Conservation (phyloP, 2,113 vertebrate species). For the Eidolon helvum region DNA sequence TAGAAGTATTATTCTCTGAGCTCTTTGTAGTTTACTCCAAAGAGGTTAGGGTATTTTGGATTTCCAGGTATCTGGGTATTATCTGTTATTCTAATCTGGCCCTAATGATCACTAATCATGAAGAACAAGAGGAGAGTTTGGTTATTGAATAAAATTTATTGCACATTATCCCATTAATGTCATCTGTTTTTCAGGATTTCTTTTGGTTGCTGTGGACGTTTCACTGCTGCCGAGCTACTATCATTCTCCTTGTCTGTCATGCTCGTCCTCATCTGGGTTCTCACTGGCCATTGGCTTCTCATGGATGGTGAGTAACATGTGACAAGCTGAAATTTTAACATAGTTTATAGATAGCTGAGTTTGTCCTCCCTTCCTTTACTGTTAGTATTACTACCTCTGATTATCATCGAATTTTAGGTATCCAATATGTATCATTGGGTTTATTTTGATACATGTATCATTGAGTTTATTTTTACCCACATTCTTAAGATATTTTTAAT, state of each 20-base stretch:
- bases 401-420: not conserved
- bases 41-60: not conserved
- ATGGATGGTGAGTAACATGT: constrained; percentile 93
- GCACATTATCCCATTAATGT: not conserved
- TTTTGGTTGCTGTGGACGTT: constrained; percentile 98
- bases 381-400: not conserved
- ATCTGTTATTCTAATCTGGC: not conserved
- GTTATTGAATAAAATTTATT: constrained; percentile 26
- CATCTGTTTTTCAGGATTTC: constrained; percentile 91
- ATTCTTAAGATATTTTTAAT: not conserved
- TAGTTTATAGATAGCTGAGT: not conserved
- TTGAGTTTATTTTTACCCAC: not conserved
- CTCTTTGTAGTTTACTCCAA: not conserved
- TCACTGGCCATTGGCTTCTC: constrained; percentile 99
- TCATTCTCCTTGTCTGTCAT: constrained; percentile 97
- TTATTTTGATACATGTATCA: not conserved
- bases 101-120: not conserved
- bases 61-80: not conserved
- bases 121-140: constrained; percentile 15
- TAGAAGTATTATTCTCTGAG: not conserved
- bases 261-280: constrained; percentile 99
- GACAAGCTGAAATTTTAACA: not conserved
- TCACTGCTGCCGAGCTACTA: constrained; percentile 97
- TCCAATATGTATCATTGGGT: not conserved
- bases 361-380: not conserved